phyloP scores from a whole-genome alignment of 2,797 vertebrate genomes.

The Pseudocheirus occidentalis region DNA sequence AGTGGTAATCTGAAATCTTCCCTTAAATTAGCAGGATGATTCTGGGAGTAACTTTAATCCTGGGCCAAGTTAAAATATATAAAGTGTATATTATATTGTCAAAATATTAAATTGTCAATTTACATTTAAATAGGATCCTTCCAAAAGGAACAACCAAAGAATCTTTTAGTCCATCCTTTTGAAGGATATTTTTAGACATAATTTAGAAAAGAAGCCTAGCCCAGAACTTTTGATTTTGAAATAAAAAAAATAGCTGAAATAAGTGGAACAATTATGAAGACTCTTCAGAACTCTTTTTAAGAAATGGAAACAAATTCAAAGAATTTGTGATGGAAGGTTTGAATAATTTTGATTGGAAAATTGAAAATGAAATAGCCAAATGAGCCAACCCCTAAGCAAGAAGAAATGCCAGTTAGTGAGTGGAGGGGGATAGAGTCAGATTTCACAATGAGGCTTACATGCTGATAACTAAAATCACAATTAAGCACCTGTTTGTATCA shows the following conservation, averaged over 20 bases:
- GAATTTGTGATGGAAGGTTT: conserved; percentile 61
- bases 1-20: conserved; percentile 15
- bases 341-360: conserved; percentile 64
- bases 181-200: conserved; percentile 52
- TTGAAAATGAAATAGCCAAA: conserved; percentile 66
- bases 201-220: not conserved
- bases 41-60: not conserved
- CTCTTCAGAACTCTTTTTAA: conserved; percentile 30
- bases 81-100: not conserved
- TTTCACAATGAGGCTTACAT: not conserved
- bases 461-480: not conserved
- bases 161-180: conserved; percentile 20
- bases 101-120: conserved; percentile 9
- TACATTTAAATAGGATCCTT: conserved; percentile 28
- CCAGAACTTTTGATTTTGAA: conserved; percentile 24
- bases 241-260: conserved; percentile 42
- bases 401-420: not conserved
- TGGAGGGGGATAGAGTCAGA: not conserved
- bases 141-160: conserved; percentile 44
- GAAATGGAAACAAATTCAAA: conserved; percentile 63
- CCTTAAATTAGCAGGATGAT: conserved; percentile 1
- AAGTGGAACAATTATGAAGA: conserved; percentile 38
- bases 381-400: conserved; percentile 66
- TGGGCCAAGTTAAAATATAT: not conserved
- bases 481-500: not conserved